Conservation (phyloP, 2,888 invertebrate species). For the Malacosoma neustria region DNA sequence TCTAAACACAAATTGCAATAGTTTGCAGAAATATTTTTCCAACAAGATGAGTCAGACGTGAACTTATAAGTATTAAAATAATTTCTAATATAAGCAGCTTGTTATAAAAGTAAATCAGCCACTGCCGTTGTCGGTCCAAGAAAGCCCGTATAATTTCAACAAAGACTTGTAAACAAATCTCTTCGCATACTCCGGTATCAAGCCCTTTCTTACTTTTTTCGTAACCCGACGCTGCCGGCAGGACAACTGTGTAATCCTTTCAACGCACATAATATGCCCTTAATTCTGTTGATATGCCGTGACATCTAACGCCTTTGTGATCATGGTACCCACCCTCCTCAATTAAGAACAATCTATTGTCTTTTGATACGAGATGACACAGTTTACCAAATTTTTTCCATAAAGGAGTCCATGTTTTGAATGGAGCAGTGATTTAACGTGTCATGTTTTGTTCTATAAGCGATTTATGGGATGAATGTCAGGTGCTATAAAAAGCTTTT, state of each 20-base stretch:
- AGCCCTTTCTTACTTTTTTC: slow-evolving; percentile 23
- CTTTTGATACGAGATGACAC: slow-evolving; percentile 61
- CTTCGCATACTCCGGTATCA: slow-evolving; percentile 15
- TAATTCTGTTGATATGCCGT: slow-evolving; percentile 71
- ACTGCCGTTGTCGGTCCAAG: neutral
- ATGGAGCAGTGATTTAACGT: slow-evolving; percentile 64
- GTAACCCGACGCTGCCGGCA: slow-evolving; percentile 26
- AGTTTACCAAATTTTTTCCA: slow-evolving; percentile 32
- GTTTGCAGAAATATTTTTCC: too few relatives aligned
- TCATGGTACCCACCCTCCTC: slow-evolving; percentile 47
- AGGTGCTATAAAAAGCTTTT: slow-evolving; percentile 25
- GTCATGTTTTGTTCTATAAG: slow-evolving; percentile 49
- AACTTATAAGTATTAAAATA: neutral
- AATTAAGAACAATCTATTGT: slow-evolving; percentile 61
- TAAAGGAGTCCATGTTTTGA: slow-evolving; percentile 55
- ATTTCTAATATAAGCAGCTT: neutral
- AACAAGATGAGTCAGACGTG: neutral
- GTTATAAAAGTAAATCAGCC: neutral
- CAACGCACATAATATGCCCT: slow-evolving; percentile 65
- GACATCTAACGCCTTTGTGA: slow-evolving; percentile 67
- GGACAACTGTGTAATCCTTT: slow-evolving; percentile 74
- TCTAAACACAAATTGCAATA: too few relatives aligned
- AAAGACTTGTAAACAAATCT: slow-evolving; percentile 22
- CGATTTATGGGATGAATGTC: slow-evolving; percentile 57
- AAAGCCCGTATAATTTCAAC: neutral